These are phyloP conservation scores for Lomographa bimaculata DNA, from an alignment of 2,888 invertebrate species.

Conservation along the genomic window DNA sequence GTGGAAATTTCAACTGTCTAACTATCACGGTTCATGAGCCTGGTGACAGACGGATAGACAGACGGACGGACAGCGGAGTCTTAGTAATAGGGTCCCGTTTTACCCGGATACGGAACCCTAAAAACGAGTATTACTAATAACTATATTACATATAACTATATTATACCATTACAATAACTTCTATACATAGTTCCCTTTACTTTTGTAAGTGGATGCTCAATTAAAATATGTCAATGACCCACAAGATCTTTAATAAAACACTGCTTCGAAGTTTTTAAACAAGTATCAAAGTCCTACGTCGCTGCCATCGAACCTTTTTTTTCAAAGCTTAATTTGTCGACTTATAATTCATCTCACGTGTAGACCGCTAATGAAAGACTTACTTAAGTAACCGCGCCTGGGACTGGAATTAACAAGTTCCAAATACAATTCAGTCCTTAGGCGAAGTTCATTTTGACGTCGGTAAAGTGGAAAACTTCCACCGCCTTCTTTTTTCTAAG, in stretches of 20 bases:
- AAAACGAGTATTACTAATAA: too few relatives aligned
- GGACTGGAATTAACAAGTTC: conserved; percentile 78
- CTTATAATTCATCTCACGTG: conserved; percentile 75
- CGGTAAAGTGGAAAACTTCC: conserved; percentile 76
- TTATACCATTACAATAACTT: too few relatives aligned
- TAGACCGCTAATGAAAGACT: conserved; percentile 79
- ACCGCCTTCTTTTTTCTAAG: conserved; percentile 57
- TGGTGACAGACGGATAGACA: too few relatives aligned
- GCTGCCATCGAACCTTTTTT: conserved; percentile 19
- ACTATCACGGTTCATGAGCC: too few relatives aligned
- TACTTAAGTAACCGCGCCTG: conserved; percentile 72
- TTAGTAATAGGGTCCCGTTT: too few relatives aligned
- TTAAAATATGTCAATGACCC: too few relatives aligned
- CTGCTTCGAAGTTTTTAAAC: conserved; percentile 15
- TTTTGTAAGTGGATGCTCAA: too few relatives aligned
- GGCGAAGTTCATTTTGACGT: conserved; percentile 74
- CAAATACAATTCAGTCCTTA: conserved; percentile 77
- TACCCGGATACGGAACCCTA: too few relatives aligned
- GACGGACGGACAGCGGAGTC: too few relatives aligned
- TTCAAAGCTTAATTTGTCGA: conserved; percentile 52
- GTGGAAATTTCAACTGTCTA: too few relatives aligned
- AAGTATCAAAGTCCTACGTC: conserved; percentile 15
- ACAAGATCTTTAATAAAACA: conserved; percentile 1
- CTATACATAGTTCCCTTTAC: too few relatives aligned
- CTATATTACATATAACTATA: too few relatives aligned